Conservation (phyloP, 2,797 vertebrate genomes). For the Oreonectes daqikongensis region DNA sequence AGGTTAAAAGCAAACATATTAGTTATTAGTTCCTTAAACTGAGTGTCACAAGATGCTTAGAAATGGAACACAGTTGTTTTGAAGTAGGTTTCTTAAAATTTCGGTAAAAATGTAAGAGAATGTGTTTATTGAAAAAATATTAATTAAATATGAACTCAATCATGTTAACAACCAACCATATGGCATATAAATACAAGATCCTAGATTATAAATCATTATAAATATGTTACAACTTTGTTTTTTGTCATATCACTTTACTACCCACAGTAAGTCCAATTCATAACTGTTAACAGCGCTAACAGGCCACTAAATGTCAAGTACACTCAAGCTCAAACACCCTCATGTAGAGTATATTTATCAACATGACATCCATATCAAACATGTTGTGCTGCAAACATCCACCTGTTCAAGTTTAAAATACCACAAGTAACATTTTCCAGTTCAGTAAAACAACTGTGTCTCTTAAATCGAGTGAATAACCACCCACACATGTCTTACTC, state of each 20-base stretch:
- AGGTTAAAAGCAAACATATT: neutral
- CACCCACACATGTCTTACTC: neutral
- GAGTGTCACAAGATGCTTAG: neutral
- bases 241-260: no score
- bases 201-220: no score
- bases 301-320: neutral
- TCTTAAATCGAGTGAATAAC: neutral
- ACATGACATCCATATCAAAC: no score
- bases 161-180: neutral
- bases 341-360: neutral
- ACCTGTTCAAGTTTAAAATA: neutral
- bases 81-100: neutral
- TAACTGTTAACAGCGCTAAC: neutral
- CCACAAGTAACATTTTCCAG: slow-evolving; percentile 1
- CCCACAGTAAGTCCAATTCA: neutral
- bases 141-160: neutral
- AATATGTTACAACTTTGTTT: no score
- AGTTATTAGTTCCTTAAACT: neutral
- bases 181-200: no score
- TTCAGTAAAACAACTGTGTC: neutral
- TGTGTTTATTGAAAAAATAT: neutral
- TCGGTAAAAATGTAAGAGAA: neutral
- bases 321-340: neutral
- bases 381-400: neutral
- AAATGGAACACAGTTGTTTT: no score